Evolutionary conservation across 1,140 invertebrate species (phyloP).

Genomic region (Gryon sp.): DNA sequence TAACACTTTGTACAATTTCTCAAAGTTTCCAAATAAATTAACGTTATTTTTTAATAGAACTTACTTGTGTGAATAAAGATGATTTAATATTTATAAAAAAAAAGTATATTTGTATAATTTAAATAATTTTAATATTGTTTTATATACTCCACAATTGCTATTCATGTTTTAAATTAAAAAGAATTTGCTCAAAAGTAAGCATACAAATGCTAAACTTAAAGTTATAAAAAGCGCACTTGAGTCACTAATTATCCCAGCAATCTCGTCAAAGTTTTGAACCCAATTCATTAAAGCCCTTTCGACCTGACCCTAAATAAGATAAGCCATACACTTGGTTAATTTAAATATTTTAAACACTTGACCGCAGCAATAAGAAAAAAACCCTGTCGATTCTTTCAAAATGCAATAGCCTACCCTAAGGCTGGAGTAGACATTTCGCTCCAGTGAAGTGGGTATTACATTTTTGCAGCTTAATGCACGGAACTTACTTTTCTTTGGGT

Average conservation of each 20-base stretch:
- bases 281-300: slow-evolving; percentile 31
- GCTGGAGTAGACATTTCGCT: slow-evolving; percentile 13
- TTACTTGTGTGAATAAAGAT: no score
- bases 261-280: slow-evolving; percentile 15
- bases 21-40: neutral
- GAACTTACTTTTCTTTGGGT: slow-evolving; percentile 40
- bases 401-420: neutral
- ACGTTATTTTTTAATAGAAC: no score
- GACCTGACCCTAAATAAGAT: slow-evolving; percentile 15
- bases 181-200: no score
- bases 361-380: neutral
- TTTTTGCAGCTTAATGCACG: slow-evolving; percentile 34
- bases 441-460: slow-evolving; percentile 45
- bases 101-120: no score
- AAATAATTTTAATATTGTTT: no score
- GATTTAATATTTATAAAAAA: no score
- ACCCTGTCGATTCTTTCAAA: slow-evolving; percentile 20
- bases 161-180: no score
- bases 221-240: slow-evolving; percentile 20
- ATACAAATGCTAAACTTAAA: no score
- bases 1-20: slow-evolving; percentile 40
- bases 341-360: slow-evolving; percentile 19
- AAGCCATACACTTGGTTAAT: slow-evolving; percentile 5
- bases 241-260: slow-evolving; percentile 15
- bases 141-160: no score